phyloP scores from a whole-genome alignment of 2,888 invertebrate species.

The Trypoxylon attenuatum region DNA sequence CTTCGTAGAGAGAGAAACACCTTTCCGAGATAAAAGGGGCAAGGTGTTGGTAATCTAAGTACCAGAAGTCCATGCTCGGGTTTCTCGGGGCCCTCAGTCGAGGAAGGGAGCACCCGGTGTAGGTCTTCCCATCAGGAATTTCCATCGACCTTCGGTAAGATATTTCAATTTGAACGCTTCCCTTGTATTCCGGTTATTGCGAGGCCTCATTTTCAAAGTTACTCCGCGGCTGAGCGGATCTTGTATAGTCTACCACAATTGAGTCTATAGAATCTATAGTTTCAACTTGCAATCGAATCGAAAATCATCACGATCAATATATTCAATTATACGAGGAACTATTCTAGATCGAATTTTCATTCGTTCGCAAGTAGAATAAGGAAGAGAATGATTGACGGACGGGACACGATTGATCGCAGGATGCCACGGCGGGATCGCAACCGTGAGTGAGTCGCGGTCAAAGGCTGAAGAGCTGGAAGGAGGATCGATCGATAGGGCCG shows the following conservation, averaged over 20 bases:
- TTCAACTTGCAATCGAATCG: no score
- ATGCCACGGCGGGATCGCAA: background rate
- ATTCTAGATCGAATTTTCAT: background rate
- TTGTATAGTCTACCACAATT: no score
- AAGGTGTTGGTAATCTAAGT: background rate
- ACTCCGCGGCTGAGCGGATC: no score
- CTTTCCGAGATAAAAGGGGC: background rate
- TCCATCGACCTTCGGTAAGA: background rate
- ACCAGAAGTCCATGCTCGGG: background rate
- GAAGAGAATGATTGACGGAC: background rate
- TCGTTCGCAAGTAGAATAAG: no score
- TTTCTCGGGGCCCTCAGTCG: background rate
- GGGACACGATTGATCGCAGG: no score
- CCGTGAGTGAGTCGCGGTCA: background rate
- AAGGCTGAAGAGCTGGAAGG: background rate
- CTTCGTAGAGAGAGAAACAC: background rate
- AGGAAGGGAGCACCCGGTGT: background rate
- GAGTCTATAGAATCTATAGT: no score
- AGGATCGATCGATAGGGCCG: slow-evolving; percentile 20
- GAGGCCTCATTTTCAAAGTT: no score
- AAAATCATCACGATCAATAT: background rate
- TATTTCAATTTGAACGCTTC: background rate
- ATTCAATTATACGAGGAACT: background rate
- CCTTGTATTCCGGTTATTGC: no score
- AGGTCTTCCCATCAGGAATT: background rate